Conservation (phyloP, 2,113 vertebrate genomes). For the Rhinolophus sinicus region DNA sequence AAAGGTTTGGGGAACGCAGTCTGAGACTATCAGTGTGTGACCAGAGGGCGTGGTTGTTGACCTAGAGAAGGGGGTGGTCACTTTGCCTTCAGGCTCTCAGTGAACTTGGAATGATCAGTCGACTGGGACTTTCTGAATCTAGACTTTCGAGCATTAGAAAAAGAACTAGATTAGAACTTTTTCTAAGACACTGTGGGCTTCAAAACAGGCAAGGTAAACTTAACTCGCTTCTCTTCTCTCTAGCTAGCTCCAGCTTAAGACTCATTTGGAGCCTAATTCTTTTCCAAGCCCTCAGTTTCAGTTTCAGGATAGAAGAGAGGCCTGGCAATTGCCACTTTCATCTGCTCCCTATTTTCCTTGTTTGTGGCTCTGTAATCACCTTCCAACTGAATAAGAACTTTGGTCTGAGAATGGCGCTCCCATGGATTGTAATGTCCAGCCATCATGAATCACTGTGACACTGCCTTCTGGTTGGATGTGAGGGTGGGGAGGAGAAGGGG, state of each 20-base stretch:
- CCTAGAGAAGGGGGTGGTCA: neutral
- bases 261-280: neutral
- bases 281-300: neutral
- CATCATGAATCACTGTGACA: neutral
- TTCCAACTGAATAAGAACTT: neutral
- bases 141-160: neutral
- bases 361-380: neutral
- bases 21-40: neutral
- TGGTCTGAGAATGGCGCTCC: neutral
- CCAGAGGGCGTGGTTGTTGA: too few species aligned
- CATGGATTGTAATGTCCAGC: fast-evolving
- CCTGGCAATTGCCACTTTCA: neutral
- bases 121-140: neutral
- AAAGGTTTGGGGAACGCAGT: neutral
- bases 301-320: neutral
- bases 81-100: neutral
- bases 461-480: neutral
- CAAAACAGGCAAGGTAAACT: neutral
- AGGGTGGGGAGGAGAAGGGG: fast-evolving
- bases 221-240: neutral
- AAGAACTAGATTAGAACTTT: neutral
- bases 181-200: neutral
- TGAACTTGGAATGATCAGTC: neutral
- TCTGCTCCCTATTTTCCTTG: neutral
- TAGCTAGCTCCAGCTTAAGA: neutral